These are phyloP conservation scores for Tethya wilhelma DNA, from an alignment of 37 sponge, comb jelly and placozoan species.

Conservation along the genomic window DNA sequence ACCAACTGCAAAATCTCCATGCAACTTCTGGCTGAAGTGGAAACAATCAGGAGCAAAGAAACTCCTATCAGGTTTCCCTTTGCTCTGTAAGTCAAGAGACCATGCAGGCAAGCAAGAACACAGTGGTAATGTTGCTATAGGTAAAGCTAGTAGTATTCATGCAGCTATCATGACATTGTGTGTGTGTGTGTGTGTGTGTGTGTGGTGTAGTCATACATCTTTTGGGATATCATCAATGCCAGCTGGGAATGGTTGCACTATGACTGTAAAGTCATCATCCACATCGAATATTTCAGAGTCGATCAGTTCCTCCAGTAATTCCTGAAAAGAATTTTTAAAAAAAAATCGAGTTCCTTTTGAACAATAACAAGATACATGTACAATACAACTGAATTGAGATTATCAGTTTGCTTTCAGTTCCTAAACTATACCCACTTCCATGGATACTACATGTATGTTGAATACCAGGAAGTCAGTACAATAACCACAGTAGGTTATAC, in stretches of 20 bases:
- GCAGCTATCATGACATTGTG: neutral
- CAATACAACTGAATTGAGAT: no score
- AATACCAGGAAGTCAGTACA: no score
- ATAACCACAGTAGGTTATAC: no score
- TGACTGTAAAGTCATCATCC: constrained; percentile 70
- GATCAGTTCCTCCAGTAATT: constrained; percentile 11
- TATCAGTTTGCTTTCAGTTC: no score
- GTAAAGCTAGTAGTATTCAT: neutral
- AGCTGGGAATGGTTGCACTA: constrained; percentile 65
- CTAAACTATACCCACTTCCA: no score
- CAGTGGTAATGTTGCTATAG: neutral
- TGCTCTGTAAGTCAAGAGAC: neutral
- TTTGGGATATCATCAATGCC: constrained; percentile 5
- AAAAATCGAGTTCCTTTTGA: no score
- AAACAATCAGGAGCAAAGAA: constrained; percentile 83
- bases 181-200: neutral
- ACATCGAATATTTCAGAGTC: constrained; percentile 5
- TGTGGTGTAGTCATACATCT: neutral
- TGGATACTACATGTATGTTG: no score
- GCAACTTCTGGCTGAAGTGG: constrained; percentile 66
- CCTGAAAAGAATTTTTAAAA: no score
- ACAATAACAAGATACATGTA: no score
- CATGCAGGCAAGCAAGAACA: neutral
- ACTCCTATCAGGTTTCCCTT: constrained; percentile 33
- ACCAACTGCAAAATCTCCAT: constrained; percentile 30